Evolutionary conservation across 2,113 vertebrate genomes (phyloP), one percentile per base, ranked within the genome.

Genomic region (Alligator mississippiensis): DNA sequence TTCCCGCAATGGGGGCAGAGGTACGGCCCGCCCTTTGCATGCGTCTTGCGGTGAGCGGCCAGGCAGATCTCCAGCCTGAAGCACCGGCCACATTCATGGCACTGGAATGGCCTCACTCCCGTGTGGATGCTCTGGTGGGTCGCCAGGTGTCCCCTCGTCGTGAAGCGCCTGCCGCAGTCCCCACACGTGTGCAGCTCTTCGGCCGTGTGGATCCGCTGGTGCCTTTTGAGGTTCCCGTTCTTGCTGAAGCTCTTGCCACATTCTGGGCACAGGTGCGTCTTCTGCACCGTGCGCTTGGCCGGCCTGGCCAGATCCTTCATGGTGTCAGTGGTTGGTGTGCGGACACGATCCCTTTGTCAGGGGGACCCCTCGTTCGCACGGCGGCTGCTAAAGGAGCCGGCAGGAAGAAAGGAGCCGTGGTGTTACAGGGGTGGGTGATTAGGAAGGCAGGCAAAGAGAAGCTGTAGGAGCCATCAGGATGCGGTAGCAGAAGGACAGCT

Each of bases 231-330:
- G 66, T 78, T 95, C 8, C 79, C 66, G 27, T 75, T 75, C 90
- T 82, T 95, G 87, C 74, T 93, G 95, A 85, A 92, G 92, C 92
- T 76, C 22, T 92, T 94, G 59, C 88, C 19, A 0, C 92, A 92
- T 61, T 96, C 89, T 4, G 68, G 55, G 2, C 90, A 87, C 0
- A 1, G 3, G 11, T 90, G 88, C 0, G 9, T 34, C 88, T 88
- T 89, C 2, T 63, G 57, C 5, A 60, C 19, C 22, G 2, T 0
- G 1, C 0, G 2, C 38, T 90, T 91, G 4, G 66, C 7, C 25
- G 34, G 2, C 38, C 89, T 91, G 4, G 66, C 7, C 25, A 34
- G 3, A 5, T 34, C 79, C 62, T 60, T 93, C 86, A 80, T 75
- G 88, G 76, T 62, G 77, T 38, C 30, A 25, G 75, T 0, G 2